phyloP scores from a whole-genome alignment of 2,113 vertebrate genomes.

The Alethe diademata region DNA sequence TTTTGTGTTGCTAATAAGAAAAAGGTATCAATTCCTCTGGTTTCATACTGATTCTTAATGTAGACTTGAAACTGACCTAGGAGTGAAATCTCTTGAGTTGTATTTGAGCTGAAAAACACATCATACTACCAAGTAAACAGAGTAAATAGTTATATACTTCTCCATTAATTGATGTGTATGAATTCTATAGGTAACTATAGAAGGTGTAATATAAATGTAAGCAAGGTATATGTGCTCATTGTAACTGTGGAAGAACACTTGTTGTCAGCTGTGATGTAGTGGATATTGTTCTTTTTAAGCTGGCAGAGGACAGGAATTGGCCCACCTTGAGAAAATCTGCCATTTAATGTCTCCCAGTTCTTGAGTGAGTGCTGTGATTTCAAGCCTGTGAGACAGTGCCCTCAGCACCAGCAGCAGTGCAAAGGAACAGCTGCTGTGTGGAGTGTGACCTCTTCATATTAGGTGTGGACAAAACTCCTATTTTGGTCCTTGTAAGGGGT shows the following conservation, averaged over 20 bases:
- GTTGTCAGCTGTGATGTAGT: neutral
- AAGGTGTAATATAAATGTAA: neutral
- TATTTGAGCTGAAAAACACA: neutral
- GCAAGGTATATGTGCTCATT: neutral
- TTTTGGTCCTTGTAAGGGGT: neutral
- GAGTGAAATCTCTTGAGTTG: neutral
- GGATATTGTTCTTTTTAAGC: neutral
- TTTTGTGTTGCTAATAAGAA: neutral
- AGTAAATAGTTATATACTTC: neutral
- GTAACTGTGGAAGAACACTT: neutral
- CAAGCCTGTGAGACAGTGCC: neutral
- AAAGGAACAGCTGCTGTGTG: neutral
- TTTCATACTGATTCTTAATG: neutral
- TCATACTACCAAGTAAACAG: neutral
- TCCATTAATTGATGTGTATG: neutral
- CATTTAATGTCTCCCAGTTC: neutral
- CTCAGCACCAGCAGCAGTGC: neutral
- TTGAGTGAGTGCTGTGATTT: neutral
- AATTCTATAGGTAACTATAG: neutral
- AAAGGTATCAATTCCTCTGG: neutral
- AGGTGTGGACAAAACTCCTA: neutral
- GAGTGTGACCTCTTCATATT: neutral
- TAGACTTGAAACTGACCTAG: neutral
- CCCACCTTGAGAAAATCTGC: neutral
- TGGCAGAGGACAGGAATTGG: neutral